phyloP scores from a whole-genome alignment of 2,113 vertebrate species.

The Oreotragus oreotragus region DNA sequence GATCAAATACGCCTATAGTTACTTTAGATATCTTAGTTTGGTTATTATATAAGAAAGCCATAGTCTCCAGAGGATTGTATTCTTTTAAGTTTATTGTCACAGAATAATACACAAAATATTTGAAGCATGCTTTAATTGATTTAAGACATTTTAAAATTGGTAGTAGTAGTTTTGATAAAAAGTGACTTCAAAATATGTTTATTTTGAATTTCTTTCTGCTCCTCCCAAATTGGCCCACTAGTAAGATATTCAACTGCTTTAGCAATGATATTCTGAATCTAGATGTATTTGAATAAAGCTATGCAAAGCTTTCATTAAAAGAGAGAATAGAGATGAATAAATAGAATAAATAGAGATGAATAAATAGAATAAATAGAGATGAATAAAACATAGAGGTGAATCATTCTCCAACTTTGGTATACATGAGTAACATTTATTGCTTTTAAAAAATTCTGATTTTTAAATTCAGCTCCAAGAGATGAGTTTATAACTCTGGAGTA shows the following conservation, averaged over 20 bases:
- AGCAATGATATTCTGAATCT: not conserved
- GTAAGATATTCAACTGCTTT: not conserved
- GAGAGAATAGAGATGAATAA: not conserved
- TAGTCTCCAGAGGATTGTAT: not conserved
- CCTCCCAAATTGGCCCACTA: not conserved
- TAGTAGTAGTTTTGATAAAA: not conserved
- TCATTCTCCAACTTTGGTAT: not conserved
- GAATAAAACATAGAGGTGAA: not conserved
- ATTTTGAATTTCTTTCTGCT: not conserved
- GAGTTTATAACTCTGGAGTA: not conserved
- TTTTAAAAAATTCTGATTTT: not conserved
- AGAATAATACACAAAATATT: not conserved
- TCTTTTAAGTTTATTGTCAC: not conserved
- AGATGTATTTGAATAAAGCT: not conserved
- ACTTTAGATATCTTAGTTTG: not conserved
- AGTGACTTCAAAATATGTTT: not conserved
- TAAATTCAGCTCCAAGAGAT: not conserved
- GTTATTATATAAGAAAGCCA: not conserved
- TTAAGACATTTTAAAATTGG: not conserved
- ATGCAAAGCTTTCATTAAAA: not conserved
- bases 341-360: not conserved
- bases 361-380: too few relatives aligned
- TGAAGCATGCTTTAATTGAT: not conserved
- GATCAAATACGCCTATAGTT: not conserved
- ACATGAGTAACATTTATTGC: not conserved